Evolutionary conservation across 2,888 invertebrate genomes (phyloP).

Genomic region (Hofmannophila pseudospretella): DNA sequence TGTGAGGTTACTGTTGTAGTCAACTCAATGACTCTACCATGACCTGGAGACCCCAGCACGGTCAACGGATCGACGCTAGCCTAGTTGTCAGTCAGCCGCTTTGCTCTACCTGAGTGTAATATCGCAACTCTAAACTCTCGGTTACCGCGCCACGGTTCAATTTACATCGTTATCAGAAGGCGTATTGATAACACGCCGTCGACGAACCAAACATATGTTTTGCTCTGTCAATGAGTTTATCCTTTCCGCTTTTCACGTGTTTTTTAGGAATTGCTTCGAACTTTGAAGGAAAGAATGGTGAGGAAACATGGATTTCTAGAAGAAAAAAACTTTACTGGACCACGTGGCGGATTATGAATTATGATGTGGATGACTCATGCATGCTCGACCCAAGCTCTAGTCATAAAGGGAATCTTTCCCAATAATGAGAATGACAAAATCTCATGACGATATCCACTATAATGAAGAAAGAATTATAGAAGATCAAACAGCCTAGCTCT

Average conservation of each 20-base stretch:
- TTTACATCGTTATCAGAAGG: conserved; percentile 59
- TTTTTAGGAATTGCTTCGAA: too few species aligned
- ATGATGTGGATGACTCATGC: too few species aligned
- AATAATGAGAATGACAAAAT: too few species aligned
- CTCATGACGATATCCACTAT: background rate
- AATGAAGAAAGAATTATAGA: too few species aligned
- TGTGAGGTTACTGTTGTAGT: too few species aligned
- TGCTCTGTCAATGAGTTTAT: background rate
- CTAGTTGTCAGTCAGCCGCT: background rate
- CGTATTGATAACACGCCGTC: conserved; percentile 51
- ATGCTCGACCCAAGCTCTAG: too few species aligned
- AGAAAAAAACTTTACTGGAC: too few species aligned
- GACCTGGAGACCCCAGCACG: conserved; percentile 48
- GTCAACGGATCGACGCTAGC: conserved; percentile 32
- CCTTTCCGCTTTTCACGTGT: background rate
- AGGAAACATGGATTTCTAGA: too few species aligned
- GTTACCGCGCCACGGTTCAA: conserved; percentile 27
- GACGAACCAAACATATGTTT: conserved; percentile 36
- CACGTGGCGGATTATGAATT: too few species aligned
- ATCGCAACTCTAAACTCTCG: conserved; percentile 40
- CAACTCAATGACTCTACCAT: conserved; percentile 37
- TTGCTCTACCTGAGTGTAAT: too few species aligned
- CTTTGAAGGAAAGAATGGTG: too few species aligned
- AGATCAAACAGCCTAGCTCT: conserved; percentile 9
- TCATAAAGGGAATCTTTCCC: too few species aligned